These are phyloP conservation scores for Copidosoma aretas DNA, from an alignment of 2,888 invertebrate species.

Conservation along the genomic window DNA sequence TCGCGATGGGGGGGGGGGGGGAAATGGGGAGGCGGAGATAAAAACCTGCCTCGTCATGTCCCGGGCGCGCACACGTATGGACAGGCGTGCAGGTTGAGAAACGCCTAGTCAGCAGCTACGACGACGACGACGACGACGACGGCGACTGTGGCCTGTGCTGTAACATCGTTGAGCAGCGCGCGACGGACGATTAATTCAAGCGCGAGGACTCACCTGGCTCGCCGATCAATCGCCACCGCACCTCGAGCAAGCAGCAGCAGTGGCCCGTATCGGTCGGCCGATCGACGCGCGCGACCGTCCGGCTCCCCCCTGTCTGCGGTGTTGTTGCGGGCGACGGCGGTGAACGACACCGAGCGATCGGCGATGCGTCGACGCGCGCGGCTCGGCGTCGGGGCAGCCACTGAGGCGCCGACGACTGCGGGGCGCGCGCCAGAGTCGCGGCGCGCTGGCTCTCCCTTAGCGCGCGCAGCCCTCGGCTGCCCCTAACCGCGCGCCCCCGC, in stretches of 20 bases:
- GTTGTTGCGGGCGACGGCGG: not conserved
- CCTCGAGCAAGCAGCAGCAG: not conserved
- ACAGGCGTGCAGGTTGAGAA: too few species aligned
- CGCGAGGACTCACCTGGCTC: not conserved
- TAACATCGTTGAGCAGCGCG: too few species aligned
- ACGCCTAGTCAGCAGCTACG: too few species aligned
- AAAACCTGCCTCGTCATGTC: too few species aligned
- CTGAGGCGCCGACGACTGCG: slow-evolving; percentile 56
- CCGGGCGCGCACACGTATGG: too few species aligned
- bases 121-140: too few species aligned
- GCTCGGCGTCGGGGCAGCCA: slow-evolving; percentile 58
- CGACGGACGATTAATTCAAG: not conserved
- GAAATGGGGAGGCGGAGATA: too few species aligned
- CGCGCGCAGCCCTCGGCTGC: slow-evolving; percentile 26
- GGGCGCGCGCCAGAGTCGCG: slow-evolving; percentile 42
- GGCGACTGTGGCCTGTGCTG: too few species aligned
- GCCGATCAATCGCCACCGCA: not conserved
- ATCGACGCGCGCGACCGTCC: not conserved
- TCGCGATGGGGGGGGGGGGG: too few species aligned
- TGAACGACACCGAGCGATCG: not conserved
- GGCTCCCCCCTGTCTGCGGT: not conserved
- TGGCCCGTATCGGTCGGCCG: not conserved
- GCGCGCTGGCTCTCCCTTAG: slow-evolving; percentile 40
- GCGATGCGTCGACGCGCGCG: slow-evolving; percentile 47
- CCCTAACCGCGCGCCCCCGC: slow-evolving; percentile 1